Percentiles rank a stretch among this genome's conserved stretches.
Conservation (phyloP, 2,888 invertebrate genomes). For the Amphipyra tragopoginis region DNA sequence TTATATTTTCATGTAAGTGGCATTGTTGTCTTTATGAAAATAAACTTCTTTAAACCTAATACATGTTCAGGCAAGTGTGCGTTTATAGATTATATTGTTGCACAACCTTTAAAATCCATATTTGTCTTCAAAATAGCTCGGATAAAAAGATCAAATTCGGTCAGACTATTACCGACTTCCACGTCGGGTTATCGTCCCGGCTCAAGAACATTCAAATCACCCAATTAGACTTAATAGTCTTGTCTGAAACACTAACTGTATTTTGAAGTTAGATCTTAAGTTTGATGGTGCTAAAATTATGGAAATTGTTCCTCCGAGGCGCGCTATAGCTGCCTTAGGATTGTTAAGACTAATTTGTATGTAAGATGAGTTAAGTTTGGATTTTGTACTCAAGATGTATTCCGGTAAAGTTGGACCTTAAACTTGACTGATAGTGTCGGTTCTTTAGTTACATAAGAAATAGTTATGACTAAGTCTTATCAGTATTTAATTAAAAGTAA, state of each 20-base stretch:
- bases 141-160: slow-evolving; percentile 14
- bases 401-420: slow-evolving; percentile 1
- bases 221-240: slow-evolving; percentile 5
- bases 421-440: slow-evolving; percentile 6
- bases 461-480: neutral
- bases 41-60: too few relatives aligned
- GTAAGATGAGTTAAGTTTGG: slow-evolving; percentile 9
- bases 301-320: slow-evolving; percentile 24
- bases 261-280: too few relatives aligned
- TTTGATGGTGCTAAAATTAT: slow-evolving; percentile 31
- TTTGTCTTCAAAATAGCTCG: neutral
- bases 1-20: too few relatives aligned
- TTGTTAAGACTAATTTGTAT: slow-evolving; percentile 8
- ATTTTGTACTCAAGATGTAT: neutral
- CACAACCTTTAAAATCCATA: too few relatives aligned
- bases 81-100: too few relatives aligned
- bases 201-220: slow-evolving; percentile 15
- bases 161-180: neutral
- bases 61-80: too few relatives aligned
- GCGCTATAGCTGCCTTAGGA: neutral
- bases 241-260: too few relatives aligned
- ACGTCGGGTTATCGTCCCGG: neutral
- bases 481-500: neutral
- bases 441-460: neutral
- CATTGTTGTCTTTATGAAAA: too few relatives aligned